Evolutionary conservation across 2,888 invertebrate genomes (phyloP), one percentile per base, ranked within the genome.

Genomic region (Escarpia spicata): DNA sequence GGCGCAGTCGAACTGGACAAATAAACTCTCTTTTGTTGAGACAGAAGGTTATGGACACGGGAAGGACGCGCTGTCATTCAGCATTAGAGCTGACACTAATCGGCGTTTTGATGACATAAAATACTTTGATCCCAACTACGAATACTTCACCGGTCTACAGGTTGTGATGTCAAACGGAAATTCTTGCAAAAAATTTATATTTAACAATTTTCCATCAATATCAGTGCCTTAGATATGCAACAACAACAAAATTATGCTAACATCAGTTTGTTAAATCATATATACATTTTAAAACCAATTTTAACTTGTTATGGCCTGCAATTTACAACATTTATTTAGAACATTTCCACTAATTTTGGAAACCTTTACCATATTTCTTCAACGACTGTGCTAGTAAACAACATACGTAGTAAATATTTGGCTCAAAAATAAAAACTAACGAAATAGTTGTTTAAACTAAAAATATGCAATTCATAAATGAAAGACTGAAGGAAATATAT

Each of bases 51-150:
- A 75, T 26, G 3, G 2, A 75, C 52, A 52, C 19, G 2, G 19
- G 75, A 75, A n/a, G 75, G 75, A 19, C 2, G 26, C 75, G 75
- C 75, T 75, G 75, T 75, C 75, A 75, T 75, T 75, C 26, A 75
- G 75, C n/a, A 75, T 75, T n/a, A 75, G 26, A 75, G 19, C 75
- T 75, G 75, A 75, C 75, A 75, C 75, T 75, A 75, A 75, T 75
- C 75, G 0, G 26, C 26, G 3, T 75, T 4, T 75, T 26, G 52
- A 52, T 52, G 52, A 9, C 12, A 52, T 52, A 52, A 3, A 52
- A 52, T 52, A 6, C 0, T 75, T n/a, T 75, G 6, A 75, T 75
- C 75, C 19, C 75, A n/a, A 75, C 19, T 6, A 75, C 6, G 6
- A 75, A 26, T 26, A 75, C 75, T n/a, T 4, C 75, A 75, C 3